Evolutionary conservation across 2,888 invertebrate genomes (phyloP), one percentile per base, ranked within the genome.

Genomic region (Ichneumoninae sp.): DNA sequence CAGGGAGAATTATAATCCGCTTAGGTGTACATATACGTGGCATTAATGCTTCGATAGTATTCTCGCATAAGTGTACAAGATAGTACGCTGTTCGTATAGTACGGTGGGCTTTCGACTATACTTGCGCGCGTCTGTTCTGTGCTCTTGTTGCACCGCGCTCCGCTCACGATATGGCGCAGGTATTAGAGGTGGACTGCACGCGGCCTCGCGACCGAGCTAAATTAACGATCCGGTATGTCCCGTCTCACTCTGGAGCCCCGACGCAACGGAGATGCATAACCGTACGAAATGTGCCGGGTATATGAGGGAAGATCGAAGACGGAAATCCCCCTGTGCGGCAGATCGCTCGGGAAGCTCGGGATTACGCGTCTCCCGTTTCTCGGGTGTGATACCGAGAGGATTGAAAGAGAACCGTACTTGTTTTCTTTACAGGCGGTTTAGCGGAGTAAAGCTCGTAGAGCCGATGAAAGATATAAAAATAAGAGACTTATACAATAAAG

Each of bases 1-100:
- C 75, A 80, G 83, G 83, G 87, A 86, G 86, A 88, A 88, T 89
- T 88, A 88, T 88, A 89, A 90, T 89, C 88, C 88, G 88, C 88
- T 88, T 86, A 85, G 80, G 84, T 78, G 77, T 85, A 82, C 85
- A 79, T 75, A 77, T 63, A 83, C 68, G 65, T 47, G 60, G 26
- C 57, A 71, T 71, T 52, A 69, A 71, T 81, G 71, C 60, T 60
- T 77, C 54, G 69, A 66, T 66, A 54, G 77, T 84, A 80, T 76
- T 80, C 36, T 74, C 69, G 73, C 73, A 57, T 57, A 74, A 73
- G 73, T 57, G 65, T 40, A 52, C 63, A 65, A 65, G 60, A 47
- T 77, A n/a, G 44, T 70, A 65, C 33, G 47, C 57, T 71, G 47
- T 71, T 40, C 47, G 36, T 26, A 57, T 36, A 60, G 19, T 22